These are phyloP conservation scores for Drosophila navojoa DNA, from an alignment of 1,140 invertebrate species.

Conservation along the genomic window DNA sequence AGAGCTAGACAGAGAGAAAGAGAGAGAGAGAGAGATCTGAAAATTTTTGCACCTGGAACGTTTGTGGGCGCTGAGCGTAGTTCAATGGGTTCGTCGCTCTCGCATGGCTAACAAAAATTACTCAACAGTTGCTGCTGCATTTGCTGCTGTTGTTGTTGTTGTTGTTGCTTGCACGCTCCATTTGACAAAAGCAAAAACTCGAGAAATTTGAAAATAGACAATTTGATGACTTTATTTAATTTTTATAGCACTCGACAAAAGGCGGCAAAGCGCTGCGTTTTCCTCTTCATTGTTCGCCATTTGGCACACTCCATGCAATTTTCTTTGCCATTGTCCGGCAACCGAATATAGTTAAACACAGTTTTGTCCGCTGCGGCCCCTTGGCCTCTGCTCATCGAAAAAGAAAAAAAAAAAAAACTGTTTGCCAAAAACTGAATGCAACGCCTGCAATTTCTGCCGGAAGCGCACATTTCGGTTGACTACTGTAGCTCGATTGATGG, in stretches of 20 bases:
- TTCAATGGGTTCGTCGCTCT: constrained; percentile 19
- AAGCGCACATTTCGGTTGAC: constrained; percentile 2
- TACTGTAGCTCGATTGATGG: not conserved
- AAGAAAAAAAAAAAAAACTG: not conserved
- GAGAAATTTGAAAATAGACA: constrained; percentile 55
- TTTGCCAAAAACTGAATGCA: constrained; percentile 9
- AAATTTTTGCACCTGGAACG: constrained; percentile 69
- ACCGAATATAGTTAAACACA: constrained; percentile 48
- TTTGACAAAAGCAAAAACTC: constrained; percentile 68
- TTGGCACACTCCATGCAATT: constrained; percentile 53
- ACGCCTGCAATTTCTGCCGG: constrained; percentile 65
- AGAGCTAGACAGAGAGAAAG: not conserved
- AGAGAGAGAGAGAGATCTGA: constrained; percentile 8
- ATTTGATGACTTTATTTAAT: constrained; percentile 80
- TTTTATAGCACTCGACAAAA: constrained; percentile 69
- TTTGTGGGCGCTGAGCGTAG: constrained; percentile 59
- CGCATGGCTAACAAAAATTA: constrained; percentile 50
- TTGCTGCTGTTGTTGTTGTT: too few relatives aligned
- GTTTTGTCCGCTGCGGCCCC: constrained; percentile 12
- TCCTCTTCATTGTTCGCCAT: constrained; percentile 54
- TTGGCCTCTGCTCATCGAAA: too few relatives aligned
- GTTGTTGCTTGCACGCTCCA: constrained; percentile 56
- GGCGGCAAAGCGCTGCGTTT: constrained; percentile 32
- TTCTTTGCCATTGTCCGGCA: constrained; percentile 50
- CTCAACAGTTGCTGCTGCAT: constrained; percentile 59